phyloP scores from a whole-genome alignment of 2,888 invertebrate genomes.

The Tanypteryx hageni region DNA sequence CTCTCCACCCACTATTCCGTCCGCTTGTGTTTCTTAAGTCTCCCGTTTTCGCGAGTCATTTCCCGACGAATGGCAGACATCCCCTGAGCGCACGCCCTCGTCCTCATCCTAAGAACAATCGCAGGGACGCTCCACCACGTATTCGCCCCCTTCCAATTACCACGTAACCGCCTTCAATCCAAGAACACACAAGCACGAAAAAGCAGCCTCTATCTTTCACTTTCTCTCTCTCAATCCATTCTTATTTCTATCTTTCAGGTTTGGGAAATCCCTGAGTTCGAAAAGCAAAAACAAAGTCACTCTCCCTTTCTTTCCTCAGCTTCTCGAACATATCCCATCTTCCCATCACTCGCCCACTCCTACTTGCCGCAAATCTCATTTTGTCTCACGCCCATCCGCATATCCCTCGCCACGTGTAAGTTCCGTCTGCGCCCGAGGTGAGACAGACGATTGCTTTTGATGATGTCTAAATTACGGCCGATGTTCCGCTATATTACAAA shows the following conservation, averaged over 20 bases:
- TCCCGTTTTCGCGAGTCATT: not conserved
- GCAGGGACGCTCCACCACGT: not conserved
- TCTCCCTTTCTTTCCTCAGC: slow-evolving; percentile 2
- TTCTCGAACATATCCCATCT: not conserved
- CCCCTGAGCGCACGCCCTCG: not conserved
- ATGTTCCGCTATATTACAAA: not conserved
- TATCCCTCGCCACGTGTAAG: not conserved
- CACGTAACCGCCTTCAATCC: slow-evolving; percentile 19
- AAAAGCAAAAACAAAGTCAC: not conserved
- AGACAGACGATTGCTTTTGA: not conserved
- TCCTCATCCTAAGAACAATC: slow-evolving; percentile 21
- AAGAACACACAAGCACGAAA: slow-evolving; percentile 34
- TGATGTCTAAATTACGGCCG: not conserved
- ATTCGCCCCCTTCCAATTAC: slow-evolving; percentile 21
- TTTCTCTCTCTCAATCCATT: not conserved
- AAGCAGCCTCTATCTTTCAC: not conserved
- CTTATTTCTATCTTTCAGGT: not conserved
- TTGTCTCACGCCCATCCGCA: not conserved
- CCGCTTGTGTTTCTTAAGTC: not conserved
- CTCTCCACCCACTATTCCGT: not conserved
- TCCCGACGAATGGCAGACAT: not conserved
- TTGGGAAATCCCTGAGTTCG: not conserved
- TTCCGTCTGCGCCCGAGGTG: not conserved
- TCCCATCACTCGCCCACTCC: not conserved
- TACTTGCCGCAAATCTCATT: not conserved